Base-by-base conservation (phyloP, 2,113 vertebrate genomes). In the Theristicus caerulescens region DNA sequence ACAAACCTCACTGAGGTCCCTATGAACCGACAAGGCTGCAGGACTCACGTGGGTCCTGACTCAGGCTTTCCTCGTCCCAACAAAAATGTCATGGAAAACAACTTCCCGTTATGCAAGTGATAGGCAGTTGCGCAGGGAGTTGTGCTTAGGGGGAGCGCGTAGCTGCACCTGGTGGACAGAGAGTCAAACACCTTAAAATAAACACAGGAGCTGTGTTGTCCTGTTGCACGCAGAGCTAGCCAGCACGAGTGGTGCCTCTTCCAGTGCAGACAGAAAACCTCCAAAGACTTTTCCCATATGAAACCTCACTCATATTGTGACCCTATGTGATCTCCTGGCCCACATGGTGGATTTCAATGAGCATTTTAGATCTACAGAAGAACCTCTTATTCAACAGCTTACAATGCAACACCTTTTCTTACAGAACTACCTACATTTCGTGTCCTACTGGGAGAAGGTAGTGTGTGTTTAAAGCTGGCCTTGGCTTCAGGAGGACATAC, bases 1-100 rank as follows among this genome's bases (percentile, higher is more conserved):
- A 31, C 52, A 94, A 89, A 82, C 36, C 34, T 87, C 47, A 65
- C 72, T 82, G 86, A 92, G 24, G 57, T 96, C 66, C 81, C 83
- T 93, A 95, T 85, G 87, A 96, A 96, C 64, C 26, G 20, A 93
- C 88, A 94, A 94, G 93, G 62, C 82, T 96, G 86, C 91, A 96
- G 88, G 77, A 77, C 62, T 87, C 89, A 59, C 20, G 5, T 1
- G 38, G 59, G 84, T 72, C 62, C 49, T 54, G 66, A 62, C 4
- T 1, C 17, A 61, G 55, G 36, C 61, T 61, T 96, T 86, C 31
- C 40, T 71, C 3, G 1, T 76, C 73, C 78, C 58, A 69, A 21
- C 25, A 65, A 58, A 82, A 85, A 72, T 5, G n/a, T 25, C 6
- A 44, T 14, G 38, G 70, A 61, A 91, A 93, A 82, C 17, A 87